Conservation (phyloP, 2,797 vertebrate species). For the Emys orbicularis region DNA sequence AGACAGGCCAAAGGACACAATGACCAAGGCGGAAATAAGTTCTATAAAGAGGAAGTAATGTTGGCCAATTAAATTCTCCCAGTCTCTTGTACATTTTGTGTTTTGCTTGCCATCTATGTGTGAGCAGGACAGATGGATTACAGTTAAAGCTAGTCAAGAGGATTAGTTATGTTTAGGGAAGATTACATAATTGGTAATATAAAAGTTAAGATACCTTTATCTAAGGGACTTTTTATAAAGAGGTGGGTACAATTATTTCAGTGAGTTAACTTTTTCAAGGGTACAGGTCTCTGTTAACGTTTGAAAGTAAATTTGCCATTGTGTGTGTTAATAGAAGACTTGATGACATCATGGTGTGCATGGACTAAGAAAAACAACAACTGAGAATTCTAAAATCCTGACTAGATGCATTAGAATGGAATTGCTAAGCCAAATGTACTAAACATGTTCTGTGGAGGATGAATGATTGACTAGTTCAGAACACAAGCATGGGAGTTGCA, state of each 20-base stretch:
- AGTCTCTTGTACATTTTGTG: rapidly evolving
- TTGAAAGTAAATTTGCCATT: rapidly evolving
- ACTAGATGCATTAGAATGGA: not conserved
- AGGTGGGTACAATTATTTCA: rapidly evolving
- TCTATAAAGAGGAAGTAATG: not conserved
- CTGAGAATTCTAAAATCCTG: not conserved
- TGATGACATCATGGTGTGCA: rapidly evolving
- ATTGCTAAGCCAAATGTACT: not conserved
- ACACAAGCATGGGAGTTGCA: not conserved
- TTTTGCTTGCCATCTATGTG: not conserved
- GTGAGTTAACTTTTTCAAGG: rapidly evolving
- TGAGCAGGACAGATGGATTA: not conserved
- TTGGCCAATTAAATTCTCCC: not conserved
- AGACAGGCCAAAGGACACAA: not conserved
- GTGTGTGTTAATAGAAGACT: not conserved
- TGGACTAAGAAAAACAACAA: not conserved
- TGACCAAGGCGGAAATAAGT: not conserved
- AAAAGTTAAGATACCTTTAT: not conserved
- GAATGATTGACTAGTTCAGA: not conserved
- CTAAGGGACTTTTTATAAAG: not conserved
- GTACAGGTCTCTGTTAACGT: not conserved
- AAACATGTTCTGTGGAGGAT: rapidly evolving
- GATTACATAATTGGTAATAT: rapidly evolving
- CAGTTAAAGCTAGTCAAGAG: not conserved
- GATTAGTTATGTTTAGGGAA: rapidly evolving